Base-by-base conservation (phyloP, 2,888 invertebrate species). In the Graphium colonna region DNA sequence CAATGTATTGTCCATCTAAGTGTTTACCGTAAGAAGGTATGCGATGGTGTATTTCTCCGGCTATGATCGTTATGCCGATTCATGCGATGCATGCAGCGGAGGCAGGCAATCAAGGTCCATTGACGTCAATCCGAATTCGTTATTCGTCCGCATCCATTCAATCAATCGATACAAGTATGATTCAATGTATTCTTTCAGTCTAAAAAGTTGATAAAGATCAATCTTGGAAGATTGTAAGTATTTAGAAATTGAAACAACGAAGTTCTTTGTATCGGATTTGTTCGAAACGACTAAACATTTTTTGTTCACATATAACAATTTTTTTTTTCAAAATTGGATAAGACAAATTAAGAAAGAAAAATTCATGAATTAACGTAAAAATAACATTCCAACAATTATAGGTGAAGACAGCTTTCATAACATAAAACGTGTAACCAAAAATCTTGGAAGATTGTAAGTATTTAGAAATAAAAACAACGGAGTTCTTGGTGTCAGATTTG, bases 111-210 rank as follows among this genome's bases (percentile, higher is more conserved):
- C 52, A 48, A 39, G 38, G 47, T 42, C 31, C n/a, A 53, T 43
- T 53, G 52, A 53, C 52, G 52, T 53, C 52, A 53, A 53, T 48
- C 43, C 43, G 16, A 46, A 52, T 52, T 53, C 38, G 18, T 48
- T 53, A 52, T 52, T 47, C 52, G 18, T 46, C 41, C 42, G 21
- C 42, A 36, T 3, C 46, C 15, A 42, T 28, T 42, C 42, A 12
- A 26, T 47, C 16, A 9, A 51, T 45, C 18, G 17, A 39, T 15
- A 51, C 26, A 36, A 40, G 38, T 16, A 51, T 51, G 18, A 13
- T 17, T 31, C 39, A 1, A 51, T 28, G 3, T 15, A 21, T 44
- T n/a, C 9, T 43, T 44, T n/a, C 9, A 31, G 10, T 26, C 26
- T 10, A 7, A 10, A 9, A 31, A 31, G 9, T 1, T 10, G 5